Conservation (phyloP, 2,888 invertebrate genomes). For the Xylocampa areola region DNA sequence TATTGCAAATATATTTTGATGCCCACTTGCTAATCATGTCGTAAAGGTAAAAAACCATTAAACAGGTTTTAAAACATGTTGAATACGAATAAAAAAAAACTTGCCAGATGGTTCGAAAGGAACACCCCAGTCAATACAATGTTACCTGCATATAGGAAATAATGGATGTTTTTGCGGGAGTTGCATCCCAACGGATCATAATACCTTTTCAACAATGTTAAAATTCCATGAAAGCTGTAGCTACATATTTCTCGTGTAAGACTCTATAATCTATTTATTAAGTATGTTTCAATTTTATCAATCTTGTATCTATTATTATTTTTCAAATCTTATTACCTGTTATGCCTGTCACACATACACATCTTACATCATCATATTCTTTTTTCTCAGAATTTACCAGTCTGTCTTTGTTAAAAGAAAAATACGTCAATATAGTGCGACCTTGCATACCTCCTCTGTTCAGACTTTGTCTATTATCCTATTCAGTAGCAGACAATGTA, state of each 20-base stretch:
- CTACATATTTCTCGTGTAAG: no score
- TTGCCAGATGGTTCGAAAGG: slow-evolving; percentile 27
- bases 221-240: not conserved
- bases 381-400: slow-evolving; percentile 16
- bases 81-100: slow-evolving; percentile 18
- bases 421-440: slow-evolving; percentile 38
- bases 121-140: slow-evolving; percentile 12
- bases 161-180: slow-evolving; percentile 6
- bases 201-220: not conserved
- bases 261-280: no score
- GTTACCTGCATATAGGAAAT: slow-evolving; percentile 28
- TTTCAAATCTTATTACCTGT: no score
- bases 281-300: not conserved
- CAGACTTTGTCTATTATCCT: slow-evolving; percentile 25
- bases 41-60: slow-evolving; percentile 11
- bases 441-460: slow-evolving; percentile 40
- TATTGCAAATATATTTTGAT: slow-evolving; percentile 1
- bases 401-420: slow-evolving; percentile 24
- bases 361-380: slow-evolving; percentile 16
- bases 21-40: slow-evolving; percentile 19
- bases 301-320: slow-evolving; percentile 2
- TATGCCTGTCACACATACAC: slow-evolving; percentile 20
- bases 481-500: slow-evolving; percentile 29
- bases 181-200: slow-evolving; percentile 25
- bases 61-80: slow-evolving; percentile 8